Conservation (phyloP, 2,888 invertebrate genomes). For the Apocheima hispidaria region DNA sequence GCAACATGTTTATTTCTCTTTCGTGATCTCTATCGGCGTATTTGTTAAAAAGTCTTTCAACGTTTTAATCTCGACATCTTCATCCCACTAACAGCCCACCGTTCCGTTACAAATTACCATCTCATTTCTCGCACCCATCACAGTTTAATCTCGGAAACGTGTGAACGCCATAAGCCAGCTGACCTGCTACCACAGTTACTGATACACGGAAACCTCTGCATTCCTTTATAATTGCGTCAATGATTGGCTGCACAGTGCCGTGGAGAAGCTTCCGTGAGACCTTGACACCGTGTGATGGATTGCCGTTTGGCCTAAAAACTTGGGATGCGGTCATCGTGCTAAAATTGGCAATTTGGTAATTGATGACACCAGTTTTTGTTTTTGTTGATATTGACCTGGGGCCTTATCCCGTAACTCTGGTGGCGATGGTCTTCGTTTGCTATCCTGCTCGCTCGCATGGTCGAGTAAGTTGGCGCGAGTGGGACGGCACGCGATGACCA, state of each 20-base stretch:
- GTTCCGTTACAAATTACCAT: constrained; percentile 20
- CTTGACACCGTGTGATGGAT: constrained; percentile 16
- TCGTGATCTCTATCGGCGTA: background rate
- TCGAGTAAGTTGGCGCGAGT: no score
- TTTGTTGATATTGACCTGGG: background rate
- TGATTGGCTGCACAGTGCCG: constrained; percentile 13
- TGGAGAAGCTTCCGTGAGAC: constrained; percentile 7
- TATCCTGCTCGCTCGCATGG: no score
- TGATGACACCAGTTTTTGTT: background rate
- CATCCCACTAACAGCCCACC: background rate
- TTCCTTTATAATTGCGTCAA: constrained; percentile 22
- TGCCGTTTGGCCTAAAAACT: constrained; percentile 11
- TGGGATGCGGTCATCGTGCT: constrained; percentile 13
- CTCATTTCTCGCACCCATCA: constrained; percentile 10
- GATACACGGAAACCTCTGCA: constrained; percentile 12
- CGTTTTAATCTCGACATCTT: constrained; percentile 4
- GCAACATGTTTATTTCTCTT: no score
- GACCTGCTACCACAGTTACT: constrained; percentile 23
- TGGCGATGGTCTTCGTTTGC: no score
- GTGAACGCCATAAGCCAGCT: constrained; percentile 14
- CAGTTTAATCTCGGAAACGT: constrained; percentile 5
- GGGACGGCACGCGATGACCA: no score
- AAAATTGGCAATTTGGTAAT: constrained; percentile 8
- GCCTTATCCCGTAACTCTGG: no score
- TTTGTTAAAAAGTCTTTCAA: background rate